Evolutionary conservation across 2,797 vertebrate species (phyloP).

Genomic region (Eulemur mongoz): DNA sequence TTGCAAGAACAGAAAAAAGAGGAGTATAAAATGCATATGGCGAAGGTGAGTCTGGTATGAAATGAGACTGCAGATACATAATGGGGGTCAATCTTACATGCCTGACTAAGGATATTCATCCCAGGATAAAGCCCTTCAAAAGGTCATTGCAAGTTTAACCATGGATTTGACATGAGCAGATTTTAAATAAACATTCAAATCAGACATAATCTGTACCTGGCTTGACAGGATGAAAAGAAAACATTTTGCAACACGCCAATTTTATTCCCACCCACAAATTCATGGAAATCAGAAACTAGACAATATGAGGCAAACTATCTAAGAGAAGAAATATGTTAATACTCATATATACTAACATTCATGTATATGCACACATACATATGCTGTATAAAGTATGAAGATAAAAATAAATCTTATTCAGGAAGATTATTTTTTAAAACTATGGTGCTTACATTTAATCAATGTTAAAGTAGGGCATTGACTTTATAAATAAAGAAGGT

Average conservation of each 20-base stretch:
- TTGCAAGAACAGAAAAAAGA: neutral
- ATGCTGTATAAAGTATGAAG: neutral
- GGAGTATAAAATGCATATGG: neutral
- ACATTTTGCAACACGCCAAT: neutral
- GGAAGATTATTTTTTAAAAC: neutral
- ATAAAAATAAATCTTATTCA: neutral
- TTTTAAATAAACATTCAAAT: neutral
- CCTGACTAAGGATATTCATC: neutral
- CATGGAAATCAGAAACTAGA: neutral
- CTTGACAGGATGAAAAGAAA: neutral
- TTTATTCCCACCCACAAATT: neutral
- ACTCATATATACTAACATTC: neutral
- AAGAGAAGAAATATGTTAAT: neutral
- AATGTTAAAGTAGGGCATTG: neutral
- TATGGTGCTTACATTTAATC: neutral
- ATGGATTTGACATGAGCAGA: neutral
- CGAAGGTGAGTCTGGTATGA: too few relatives aligned
- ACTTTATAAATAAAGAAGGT: constrained; percentile 30
- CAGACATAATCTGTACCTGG: neutral
- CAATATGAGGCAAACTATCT: neutral
- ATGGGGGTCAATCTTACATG: neutral
- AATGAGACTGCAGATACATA: neutral
- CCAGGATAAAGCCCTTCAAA: neutral
- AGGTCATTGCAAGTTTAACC: neutral
- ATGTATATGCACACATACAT: neutral